Conservation (phyloP, 2,113 vertebrate species). For the Hystrix cristata region DNA sequence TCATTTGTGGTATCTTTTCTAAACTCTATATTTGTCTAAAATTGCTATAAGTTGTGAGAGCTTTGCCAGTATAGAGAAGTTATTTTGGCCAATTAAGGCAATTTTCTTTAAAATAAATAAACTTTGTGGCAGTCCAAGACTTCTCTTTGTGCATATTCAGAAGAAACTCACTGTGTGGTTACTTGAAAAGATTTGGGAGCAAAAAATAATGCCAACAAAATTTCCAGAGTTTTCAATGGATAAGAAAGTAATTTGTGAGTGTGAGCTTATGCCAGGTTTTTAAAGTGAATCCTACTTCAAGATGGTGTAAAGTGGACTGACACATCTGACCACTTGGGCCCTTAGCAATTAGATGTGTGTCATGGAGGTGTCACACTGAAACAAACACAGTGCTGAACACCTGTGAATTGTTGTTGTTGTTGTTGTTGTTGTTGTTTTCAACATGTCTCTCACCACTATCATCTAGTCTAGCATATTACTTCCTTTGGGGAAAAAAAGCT, state of each 20-base stretch:
- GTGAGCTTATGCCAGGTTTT: not conserved
- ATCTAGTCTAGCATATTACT: not conserved
- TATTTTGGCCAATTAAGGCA: slow-evolving; percentile 71
- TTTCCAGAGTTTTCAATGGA: slow-evolving; percentile 11
- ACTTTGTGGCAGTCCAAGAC: slow-evolving; percentile 47
- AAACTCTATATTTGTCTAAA: slow-evolving; percentile 61
- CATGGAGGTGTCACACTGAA: not conserved
- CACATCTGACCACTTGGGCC: not conserved
- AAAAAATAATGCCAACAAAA: slow-evolving; percentile 57
- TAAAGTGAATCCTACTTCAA: not conserved
- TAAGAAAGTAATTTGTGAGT: not conserved
- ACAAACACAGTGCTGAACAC: not conserved
- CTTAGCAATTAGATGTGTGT: not conserved
- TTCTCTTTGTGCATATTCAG: slow-evolving; percentile 3
- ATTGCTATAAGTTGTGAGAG: slow-evolving; percentile 55
- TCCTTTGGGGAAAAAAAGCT: not conserved
- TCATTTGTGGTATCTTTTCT: slow-evolving; percentile 60
- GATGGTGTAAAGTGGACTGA: not conserved
- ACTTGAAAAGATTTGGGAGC: slow-evolving; percentile 37
- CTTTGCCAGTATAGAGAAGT: slow-evolving; percentile 37
- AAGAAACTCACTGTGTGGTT: slow-evolving; percentile 59
- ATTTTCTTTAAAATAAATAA: slow-evolving; percentile 76
- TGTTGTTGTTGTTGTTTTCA: not conserved
- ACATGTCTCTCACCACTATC: not conserved
- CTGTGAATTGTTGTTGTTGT: not conserved